Evolutionary conservation across 2,888 invertebrate species (phyloP), one percentile per base, ranked within the genome.

Genomic region (Oligia latruncula): DNA sequence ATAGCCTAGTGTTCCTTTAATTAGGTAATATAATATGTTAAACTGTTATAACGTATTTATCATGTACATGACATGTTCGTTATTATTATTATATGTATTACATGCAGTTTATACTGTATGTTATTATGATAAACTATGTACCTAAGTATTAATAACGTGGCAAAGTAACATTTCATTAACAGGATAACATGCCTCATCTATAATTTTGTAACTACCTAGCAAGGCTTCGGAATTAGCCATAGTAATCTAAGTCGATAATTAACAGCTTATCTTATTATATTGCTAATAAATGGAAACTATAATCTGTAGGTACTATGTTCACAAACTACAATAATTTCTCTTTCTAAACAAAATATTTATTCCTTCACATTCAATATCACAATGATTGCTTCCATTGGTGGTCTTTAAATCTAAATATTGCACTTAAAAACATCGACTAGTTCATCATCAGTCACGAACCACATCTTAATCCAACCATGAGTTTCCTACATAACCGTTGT

Each of bases 321-420:
- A 78, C 60, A 71, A 82, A 77, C 68, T 84, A 84, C 80, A 82
- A 80, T 84, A 83, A 82, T 80, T 78, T 84, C 35, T 86, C 73
- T 85, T 84, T 81, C 82, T 87, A 87, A 87, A 76, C 84, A 89
- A 88, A 90, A 88, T 89, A 90, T 84, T 88, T 86, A 83, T 91
- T 88, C 90, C 88, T 90, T 89, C 86, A 92, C 92, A 90, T 91
- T 91, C 91, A 93, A 92, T 95, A 95, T 95, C 95, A 95, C 95
- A 95, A 92, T 92, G 83, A 92, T 92, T 92, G 91, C 90, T 92
- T 94, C 87, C 92, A 93, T 95, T 95, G 94, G 94, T 94, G 92
- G 91, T 89, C 90, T 90, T 93, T 91, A 91, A 87, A 90, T 90
- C 85, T 92, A 90, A 89, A 90, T 91, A 91, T 92, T 92, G 90